Conservation (phyloP, 1,140 invertebrate species). For the Drosophila hydei region DNA sequence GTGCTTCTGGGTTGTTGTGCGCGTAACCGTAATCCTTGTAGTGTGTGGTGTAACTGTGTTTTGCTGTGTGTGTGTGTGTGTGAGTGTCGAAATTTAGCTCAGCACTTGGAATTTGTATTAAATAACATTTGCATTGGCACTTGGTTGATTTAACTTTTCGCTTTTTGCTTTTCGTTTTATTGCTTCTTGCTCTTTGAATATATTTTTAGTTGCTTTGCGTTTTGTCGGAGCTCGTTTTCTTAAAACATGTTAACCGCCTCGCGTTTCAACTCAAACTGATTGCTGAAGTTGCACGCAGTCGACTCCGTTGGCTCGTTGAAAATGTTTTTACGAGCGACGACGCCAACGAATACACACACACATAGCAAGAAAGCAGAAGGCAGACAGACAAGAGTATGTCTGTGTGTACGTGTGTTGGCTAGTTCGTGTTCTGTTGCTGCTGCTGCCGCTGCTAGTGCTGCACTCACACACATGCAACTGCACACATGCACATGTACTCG, state of each 20-base stretch:
- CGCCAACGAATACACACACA: slow-evolving; percentile 47
- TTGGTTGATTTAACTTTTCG: slow-evolving; percentile 33
- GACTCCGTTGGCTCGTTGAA: slow-evolving; percentile 83
- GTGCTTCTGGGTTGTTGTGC: slow-evolving; percentile 27
- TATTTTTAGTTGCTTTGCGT: slow-evolving; percentile 20
- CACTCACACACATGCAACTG: slow-evolving; percentile 47
- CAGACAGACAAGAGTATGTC: slow-evolving; percentile 63
- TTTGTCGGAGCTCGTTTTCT: slow-evolving; percentile 71
- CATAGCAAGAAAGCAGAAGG: slow-evolving; percentile 20
- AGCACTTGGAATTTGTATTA: slow-evolving; percentile 29
- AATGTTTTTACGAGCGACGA: slow-evolving; percentile 74
- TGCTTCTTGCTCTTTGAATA: slow-evolving; percentile 12
- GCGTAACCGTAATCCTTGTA: slow-evolving; percentile 77
- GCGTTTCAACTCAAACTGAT: slow-evolving; percentile 82
- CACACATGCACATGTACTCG: slow-evolving; percentile 34
- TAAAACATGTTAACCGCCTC: slow-evolving; percentile 83
- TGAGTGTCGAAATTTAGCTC: slow-evolving; percentile 13
- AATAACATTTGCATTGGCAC: slow-evolving; percentile 37
- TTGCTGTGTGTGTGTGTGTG: slow-evolving; percentile 25
- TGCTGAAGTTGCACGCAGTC: slow-evolving; percentile 68
- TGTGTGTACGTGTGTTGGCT: slow-evolving; percentile 23
- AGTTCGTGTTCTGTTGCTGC: slow-evolving; percentile 47
- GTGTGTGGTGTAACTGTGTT: slow-evolving; percentile 19
- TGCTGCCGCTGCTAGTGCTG: slow-evolving; percentile 42
- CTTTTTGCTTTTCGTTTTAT: slow-evolving; percentile 23